These are phyloP conservation scores for Strix aluco DNA, from an alignment of 2,113 vertebrate species.

Conservation along the genomic window DNA sequence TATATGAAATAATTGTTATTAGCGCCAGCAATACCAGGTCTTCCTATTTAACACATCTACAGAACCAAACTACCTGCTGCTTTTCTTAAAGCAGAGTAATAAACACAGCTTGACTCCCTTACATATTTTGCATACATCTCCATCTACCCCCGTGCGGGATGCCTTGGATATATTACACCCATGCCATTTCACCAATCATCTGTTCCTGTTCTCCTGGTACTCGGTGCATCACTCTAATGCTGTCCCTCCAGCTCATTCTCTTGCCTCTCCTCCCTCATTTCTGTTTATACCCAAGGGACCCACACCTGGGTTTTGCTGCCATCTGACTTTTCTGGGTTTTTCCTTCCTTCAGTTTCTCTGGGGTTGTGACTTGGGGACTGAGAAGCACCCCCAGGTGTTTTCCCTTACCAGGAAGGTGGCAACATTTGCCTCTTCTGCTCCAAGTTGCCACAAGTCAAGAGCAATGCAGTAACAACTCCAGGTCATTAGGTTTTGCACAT, in stretches of 20 bases:
- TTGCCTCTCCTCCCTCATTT: not conserved
- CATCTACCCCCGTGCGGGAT: not conserved
- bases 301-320: not conserved
- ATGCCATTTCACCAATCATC: not conserved
- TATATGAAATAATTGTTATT: not conserved
- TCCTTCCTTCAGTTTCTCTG: not conserved
- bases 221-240: not conserved
- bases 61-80: not conserved
- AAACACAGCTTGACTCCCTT: not conserved
- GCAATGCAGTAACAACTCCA: not conserved
- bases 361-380: not conserved
- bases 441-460: not conserved
- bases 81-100: not conserved
- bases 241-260: not conserved
- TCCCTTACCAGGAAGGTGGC: not conserved
- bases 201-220: not conserved
- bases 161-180: not conserved
- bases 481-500: not conserved
- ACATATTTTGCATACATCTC: not conserved
- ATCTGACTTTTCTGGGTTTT: not conserved
- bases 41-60: not conserved
- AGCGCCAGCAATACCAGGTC: not conserved
- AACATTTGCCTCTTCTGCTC: not conserved
- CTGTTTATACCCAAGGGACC: not conserved
- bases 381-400: not conserved